Percentiles rank a stretch among this genome's conserved stretches.
Conservation (phyloP, 64 coral and sea anemone genomes). For the Stylophora pistillata region DNA sequence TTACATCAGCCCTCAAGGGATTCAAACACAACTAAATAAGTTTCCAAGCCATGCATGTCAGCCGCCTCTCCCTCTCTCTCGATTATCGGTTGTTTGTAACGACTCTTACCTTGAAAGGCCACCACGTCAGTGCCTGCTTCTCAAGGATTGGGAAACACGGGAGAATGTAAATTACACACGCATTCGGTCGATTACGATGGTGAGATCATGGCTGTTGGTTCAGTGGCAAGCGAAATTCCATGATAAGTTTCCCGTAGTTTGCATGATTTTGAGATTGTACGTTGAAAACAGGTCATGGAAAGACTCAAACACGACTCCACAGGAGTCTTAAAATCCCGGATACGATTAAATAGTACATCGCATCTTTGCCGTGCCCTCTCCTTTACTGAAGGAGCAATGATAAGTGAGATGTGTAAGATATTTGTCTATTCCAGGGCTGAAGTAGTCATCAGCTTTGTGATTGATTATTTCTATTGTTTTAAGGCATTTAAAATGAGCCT, state of each 20-base stretch:
- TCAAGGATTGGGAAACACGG: background rate
- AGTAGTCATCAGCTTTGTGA: background rate
- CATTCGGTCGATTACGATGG: background rate
- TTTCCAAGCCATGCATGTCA: background rate
- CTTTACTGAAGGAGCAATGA: background rate
- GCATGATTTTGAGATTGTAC: background rate
- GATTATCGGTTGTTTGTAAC: background rate
- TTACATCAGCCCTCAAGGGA: background rate
- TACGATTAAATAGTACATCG: conserved; percentile 2
- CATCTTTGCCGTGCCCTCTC: background rate
- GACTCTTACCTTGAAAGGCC: background rate
- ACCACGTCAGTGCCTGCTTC: background rate
- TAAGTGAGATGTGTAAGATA: conserved; percentile 19
- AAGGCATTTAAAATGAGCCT: background rate
- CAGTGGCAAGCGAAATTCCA: background rate
- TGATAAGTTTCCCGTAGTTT: background rate
- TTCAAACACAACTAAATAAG: background rate
- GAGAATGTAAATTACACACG: background rate
- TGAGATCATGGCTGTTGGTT: background rate
- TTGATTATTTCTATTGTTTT: conserved; percentile 19
- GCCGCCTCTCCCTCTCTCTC: background rate
- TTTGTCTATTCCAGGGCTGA: conserved; percentile 11
- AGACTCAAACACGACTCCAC: background rate
- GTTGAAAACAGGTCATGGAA: background rate
- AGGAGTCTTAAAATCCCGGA: background rate